Conservation (phyloP, 2,888 invertebrate species). For the Atrina japonica region DNA sequence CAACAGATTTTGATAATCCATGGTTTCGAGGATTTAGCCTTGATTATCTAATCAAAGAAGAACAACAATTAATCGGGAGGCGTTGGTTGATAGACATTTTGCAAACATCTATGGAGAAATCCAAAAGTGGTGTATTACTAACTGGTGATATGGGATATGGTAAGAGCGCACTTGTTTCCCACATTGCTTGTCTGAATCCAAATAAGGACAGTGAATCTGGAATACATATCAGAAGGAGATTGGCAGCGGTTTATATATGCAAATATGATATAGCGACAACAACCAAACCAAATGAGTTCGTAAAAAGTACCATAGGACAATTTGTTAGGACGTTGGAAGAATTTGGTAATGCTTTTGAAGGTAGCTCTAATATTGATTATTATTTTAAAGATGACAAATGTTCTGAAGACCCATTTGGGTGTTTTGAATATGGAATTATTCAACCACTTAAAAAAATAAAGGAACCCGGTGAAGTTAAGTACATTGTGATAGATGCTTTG, state of each 20-base stretch:
- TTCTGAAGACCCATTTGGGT: constrained; percentile 23
- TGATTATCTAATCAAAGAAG: no score
- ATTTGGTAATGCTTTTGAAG: constrained; percentile 17
- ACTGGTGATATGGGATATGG: constrained; percentile 21
- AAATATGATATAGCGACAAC: constrained; percentile 15
- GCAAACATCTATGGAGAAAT: no score
- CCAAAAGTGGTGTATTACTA: constrained; percentile 8
- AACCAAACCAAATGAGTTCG: constrained; percentile 16
- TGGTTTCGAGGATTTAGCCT: no score
- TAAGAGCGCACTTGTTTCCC: constrained; percentile 9
- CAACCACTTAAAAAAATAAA: background rate
- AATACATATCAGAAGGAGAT: background rate
- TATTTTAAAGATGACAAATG: constrained; percentile 8
- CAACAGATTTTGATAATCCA: no score
- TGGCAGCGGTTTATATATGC: constrained; percentile 19
- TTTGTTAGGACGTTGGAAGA: constrained; percentile 9
- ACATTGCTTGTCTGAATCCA: constrained; percentile 23
- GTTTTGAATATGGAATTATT: constrained; percentile 19
- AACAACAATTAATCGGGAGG: no score
- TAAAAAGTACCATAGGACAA: constrained; percentile 12
- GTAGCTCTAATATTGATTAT: background rate
- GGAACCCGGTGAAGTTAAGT: background rate
- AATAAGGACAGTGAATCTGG: background rate
- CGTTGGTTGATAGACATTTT: no score
- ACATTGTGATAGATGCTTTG: constrained; percentile 25